A percentile compares a stretch with the other conserved stretches of the same genome.
These are phyloP conservation scores for Meloidogyne chitwoodi DNA, from an alignment of 1,140 invertebrate genomes.

Conservation along the genomic window DNA sequence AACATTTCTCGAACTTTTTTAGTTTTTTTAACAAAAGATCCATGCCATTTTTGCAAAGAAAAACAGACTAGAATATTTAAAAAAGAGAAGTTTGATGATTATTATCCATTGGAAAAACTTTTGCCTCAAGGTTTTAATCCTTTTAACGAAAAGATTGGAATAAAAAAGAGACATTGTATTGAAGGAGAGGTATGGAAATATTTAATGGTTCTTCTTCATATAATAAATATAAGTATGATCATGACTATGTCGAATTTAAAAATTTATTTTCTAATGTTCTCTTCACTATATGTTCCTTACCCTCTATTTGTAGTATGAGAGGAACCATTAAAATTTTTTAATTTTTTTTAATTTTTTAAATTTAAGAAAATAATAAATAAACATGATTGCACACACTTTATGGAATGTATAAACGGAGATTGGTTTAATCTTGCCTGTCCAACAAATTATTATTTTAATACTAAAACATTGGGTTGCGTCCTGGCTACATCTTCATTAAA, in stretches of 20 bases:
- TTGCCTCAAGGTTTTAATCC: constrained; percentile 24
- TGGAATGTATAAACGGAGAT: constrained; percentile 27
- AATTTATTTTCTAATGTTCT: too few species aligned
- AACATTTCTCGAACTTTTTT: not conserved
- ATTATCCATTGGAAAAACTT: constrained; percentile 18
- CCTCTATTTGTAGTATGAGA: too few species aligned
- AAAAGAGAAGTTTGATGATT: constrained; percentile 5
- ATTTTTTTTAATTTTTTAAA: too few species aligned
- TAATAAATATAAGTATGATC: too few species aligned
- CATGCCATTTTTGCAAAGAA: constrained; percentile 24
- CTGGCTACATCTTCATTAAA: constrained; percentile 5
- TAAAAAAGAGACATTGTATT: constrained; percentile 12
- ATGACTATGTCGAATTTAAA: too few species aligned
- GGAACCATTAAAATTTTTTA: not conserved
- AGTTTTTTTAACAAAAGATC: constrained; percentile 3
- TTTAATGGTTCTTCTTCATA: too few species aligned
- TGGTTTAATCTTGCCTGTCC: constrained; percentile 28
- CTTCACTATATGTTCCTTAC: too few species aligned
- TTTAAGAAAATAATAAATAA: constrained; percentile 26
- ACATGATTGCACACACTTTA: constrained; percentile 24
- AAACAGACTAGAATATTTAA: not conserved
- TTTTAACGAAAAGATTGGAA: constrained; percentile 14
- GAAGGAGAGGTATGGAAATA: constrained; percentile 18
- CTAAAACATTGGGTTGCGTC: not conserved
- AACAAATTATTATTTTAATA: constrained; percentile 14